A percentile compares a stretch with the other conserved stretches of the same genome.
Evolutionary conservation across 2,888 invertebrate species (phyloP).

Genomic region (Lithophane socia): DNA sequence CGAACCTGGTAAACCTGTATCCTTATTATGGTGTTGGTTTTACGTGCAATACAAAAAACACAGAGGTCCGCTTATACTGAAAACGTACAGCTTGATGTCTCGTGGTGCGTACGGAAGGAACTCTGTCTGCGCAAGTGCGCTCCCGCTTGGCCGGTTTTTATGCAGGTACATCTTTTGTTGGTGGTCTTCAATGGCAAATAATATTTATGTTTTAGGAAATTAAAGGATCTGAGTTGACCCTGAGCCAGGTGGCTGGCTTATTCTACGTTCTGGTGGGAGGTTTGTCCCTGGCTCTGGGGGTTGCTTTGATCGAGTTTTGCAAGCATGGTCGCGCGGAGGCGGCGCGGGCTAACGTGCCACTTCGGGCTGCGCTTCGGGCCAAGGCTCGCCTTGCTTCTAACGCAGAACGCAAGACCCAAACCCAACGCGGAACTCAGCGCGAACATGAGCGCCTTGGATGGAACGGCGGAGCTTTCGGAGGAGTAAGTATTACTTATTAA

Average conservation of each 20-base stretch:
- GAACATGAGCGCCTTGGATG: conserved; percentile 84
- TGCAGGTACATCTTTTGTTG: not conserved
- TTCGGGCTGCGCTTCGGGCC: conserved; percentile 95
- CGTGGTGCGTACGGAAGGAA: not conserved
- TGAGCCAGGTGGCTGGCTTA: conserved; percentile 99
- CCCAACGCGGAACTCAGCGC: conserved; percentile 74
- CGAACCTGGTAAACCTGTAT: not conserved
- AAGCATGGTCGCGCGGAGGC: conserved; percentile 96
- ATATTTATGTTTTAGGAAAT: conserved; percentile 87
- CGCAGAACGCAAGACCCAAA: conserved; percentile 70
- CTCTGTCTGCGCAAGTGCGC: not conserved
- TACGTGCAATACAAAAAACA: not conserved
- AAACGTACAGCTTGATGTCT: not conserved
- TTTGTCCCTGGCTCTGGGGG: conserved; percentile 95
- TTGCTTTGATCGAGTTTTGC: conserved; percentile 98
- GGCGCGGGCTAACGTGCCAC: conserved; percentile 94
- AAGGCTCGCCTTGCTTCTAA: conserved; percentile 91
- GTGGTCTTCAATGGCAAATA: not conserved
- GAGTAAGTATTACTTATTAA: conserved; percentile 72
- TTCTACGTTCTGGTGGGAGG: conserved; percentile 99
- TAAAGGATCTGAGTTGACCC: conserved; percentile 95
- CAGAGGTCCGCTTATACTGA: not conserved
- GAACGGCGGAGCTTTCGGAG: conserved; percentile 83
- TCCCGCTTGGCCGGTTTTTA: not conserved
- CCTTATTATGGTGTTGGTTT: no score